Conservation (phyloP, 2,797 vertebrate species). For the Sebastiscus tertius region DNA sequence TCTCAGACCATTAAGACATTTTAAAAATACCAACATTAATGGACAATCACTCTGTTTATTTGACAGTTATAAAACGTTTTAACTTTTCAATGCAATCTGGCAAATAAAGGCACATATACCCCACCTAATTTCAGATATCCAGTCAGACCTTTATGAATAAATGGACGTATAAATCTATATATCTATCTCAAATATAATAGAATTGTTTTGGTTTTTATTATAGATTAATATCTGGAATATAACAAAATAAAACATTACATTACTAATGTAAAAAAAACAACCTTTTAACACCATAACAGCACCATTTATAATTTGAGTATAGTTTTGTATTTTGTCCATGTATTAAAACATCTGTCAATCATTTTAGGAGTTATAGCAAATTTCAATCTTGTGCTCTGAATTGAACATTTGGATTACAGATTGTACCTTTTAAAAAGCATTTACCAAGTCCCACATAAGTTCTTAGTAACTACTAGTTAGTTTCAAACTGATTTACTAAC, state of each 20-base stretch:
- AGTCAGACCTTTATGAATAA: not conserved
- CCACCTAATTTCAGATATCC: not conserved
- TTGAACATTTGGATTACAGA: not conserved
- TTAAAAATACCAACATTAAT: not conserved
- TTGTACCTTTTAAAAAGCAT: not conserved
- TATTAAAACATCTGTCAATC: not conserved
- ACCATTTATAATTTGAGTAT: not conserved
- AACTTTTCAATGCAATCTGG: not conserved
- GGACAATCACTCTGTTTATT: not conserved
- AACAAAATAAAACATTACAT: not conserved
- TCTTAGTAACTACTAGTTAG: not conserved
- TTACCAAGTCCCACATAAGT: not conserved
- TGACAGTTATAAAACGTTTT: not conserved
- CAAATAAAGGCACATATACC: not conserved
- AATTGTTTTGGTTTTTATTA: not conserved
- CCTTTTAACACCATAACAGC: not conserved
- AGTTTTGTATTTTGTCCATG: not conserved
- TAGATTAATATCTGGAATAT: not conserved
- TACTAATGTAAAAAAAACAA: not conserved
- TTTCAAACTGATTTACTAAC: not conserved
- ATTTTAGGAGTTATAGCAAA: not conserved
- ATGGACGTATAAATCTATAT: not conserved
- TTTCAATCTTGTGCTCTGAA: not conserved
- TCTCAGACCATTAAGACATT: not conserved
- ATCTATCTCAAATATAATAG: not conserved